Evolutionary conservation across 2,113 vertebrate genomes (phyloP), one percentile per base, ranked within the genome.

Genomic region (Engraulis encrasicolus): DNA sequence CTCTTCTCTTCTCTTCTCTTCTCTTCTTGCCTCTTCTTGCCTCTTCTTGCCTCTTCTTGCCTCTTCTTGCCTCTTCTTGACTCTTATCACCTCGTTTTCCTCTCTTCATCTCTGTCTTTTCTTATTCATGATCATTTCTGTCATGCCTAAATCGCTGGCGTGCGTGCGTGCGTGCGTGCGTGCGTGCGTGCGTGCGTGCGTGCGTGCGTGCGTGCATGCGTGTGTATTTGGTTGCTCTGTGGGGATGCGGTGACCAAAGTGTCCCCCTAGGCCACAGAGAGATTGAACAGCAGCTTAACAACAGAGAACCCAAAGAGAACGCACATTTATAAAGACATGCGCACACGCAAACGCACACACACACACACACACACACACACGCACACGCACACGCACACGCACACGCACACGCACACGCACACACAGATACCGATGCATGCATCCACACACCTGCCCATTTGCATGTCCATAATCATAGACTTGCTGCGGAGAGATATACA

Each of bases 181-280:
- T 34, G 27, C 34, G 66, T 86, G 85, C 81, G 85, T 85, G 85
- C 88, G 78, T 71, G 66, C 34, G 23, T 34, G 27, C 34, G 66
- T 86, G 85, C 81, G 85, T 85, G 85, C 27, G 2, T 34, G 66
- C 34, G 23, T 34, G 27, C 34, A 31, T 86, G 85, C 81, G 85
- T 85, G 85, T 89, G 78, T 71, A 88, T 85, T 80, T 85, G 74
- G 78, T 71, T 66, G 80, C 85, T 5, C 31, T 11, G 23, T 27
- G 36, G 45, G 71, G 80, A 79, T 82, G 50, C 27, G 37, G 74
- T 54, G 34, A 27, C 78, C 66, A 14, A 48, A 49, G 34, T 36
- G 36, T 78, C 58, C 49, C 27, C 74, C 34, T 45, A 15, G 71
- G 79, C 81, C 50, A 50, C 34, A 31, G 27, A 74, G 27, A 34